Conservation (phyloP, 30 jellyfish, hydroid and myxozoan species). For the Haliclystus octoradiatus region DNA sequence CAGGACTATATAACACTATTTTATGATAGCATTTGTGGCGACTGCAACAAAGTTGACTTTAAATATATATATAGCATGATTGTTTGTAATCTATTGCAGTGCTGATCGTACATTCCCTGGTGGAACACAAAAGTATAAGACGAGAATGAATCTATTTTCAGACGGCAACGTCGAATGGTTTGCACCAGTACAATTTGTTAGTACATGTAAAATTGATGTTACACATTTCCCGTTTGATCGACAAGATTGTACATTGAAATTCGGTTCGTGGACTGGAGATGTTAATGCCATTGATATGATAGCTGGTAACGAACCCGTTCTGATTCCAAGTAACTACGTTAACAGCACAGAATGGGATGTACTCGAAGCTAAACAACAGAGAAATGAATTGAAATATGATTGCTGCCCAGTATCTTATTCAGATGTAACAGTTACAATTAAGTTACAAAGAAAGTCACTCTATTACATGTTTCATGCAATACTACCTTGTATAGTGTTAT, state of each 20-base stretch:
- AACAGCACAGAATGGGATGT: constrained; percentile 82
- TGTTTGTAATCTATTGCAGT: constrained; percentile 23
- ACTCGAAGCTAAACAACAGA: constrained; percentile 6
- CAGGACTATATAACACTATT: too few species aligned
- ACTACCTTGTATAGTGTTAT: constrained; percentile 68
- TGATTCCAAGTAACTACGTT: constrained; percentile 44
- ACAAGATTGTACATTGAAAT: constrained; percentile 59
- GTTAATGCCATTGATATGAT: constrained; percentile 43
- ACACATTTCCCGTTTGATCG: constrained; percentile 81
- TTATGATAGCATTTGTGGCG: too few species aligned
- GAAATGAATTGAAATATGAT: constrained; percentile 39
- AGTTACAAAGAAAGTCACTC: constrained; percentile 57
- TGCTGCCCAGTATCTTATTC: constrained; percentile 63
- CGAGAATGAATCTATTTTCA: constrained; percentile 30
- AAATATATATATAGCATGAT: too few species aligned
- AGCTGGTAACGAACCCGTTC: constrained; percentile 23
- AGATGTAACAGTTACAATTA: constrained; percentile 55
- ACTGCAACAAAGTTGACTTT: too few species aligned
- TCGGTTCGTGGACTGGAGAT: constrained; percentile 87
- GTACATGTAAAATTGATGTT: constrained; percentile 77
- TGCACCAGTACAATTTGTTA: constrained; percentile 62
- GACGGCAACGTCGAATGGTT: constrained; percentile 61
- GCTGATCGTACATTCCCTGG: constrained; percentile 71
- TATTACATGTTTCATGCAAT: constrained; percentile 63
- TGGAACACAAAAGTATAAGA: constrained; percentile 63